Evolutionary conservation across 2,888 invertebrate genomes (phyloP), one percentile per base, ranked within the genome.

Genomic region (Dorcus parallelipipedus): DNA sequence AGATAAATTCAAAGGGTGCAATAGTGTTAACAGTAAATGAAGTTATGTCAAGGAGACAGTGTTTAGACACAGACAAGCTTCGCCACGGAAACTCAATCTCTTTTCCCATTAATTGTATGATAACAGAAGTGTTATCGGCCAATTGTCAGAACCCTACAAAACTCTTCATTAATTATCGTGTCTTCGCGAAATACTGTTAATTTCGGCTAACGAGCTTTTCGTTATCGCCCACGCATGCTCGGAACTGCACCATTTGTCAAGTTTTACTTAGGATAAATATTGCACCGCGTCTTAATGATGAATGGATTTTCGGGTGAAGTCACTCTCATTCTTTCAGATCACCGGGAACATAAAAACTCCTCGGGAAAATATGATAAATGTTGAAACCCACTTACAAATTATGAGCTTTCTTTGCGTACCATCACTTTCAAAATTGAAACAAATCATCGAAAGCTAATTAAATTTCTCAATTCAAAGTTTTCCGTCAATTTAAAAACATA

Each of bases 111-210:
- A 73, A 74, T 75, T 73, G 73, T 73, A 64, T 67, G 74, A 74
- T 75, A 75, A 72, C 71, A 62, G 67, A 47, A 51, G 65, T 66
- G 71, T 72, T 75, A 74, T 74, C 73, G 64, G 70, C 58, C 69
- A 69, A 73, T 75, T 74, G 73, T 73, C 71, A 67, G 63, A 41
- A 23, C 63, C 66, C 59, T 70, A 72, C 72, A 73, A 73, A 73
- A 73, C 71, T 71, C 68, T 73, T 72, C 75, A 75, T 76, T 74
- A 75, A 74, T 76, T 76, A 75, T 74, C 62, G 65, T 69, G 73
- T 72, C 73, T 72, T 67, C 69, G 68, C 70, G 69, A 69, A 73
- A 70, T 73, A 70, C 71, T 71, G 72, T 74, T 75, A 73, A 75
- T 74, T 75, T 73, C 67, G 68, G 61, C 67, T 71, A 71, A 71